These are phyloP conservation scores for Ancistrus triradiatus DNA, from an alignment of 2,113 vertebrate species.

Conservation along the genomic window DNA sequence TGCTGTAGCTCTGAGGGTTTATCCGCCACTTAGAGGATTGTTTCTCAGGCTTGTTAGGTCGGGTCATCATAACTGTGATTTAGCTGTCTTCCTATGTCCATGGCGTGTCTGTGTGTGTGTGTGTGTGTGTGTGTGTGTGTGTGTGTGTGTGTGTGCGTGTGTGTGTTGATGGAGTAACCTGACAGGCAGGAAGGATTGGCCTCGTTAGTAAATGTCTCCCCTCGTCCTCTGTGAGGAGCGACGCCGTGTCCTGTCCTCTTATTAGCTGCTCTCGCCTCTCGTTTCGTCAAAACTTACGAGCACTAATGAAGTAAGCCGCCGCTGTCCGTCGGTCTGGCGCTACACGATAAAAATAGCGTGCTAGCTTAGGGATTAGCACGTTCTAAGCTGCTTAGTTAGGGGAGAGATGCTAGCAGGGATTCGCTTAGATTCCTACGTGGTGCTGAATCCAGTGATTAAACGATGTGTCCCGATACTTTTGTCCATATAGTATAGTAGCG, in stretches of 20 bases:
- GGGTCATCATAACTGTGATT: conserved; percentile 37
- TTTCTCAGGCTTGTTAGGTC: conserved; percentile 16
- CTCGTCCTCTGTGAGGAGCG: conserved; percentile 10
- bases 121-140: neutral
- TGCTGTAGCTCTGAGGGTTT: conserved; percentile 3
- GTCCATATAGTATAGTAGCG: too few relatives aligned
- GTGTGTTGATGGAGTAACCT: conserved; percentile 33
- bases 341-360: too few relatives aligned
- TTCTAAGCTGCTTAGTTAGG: neutral
- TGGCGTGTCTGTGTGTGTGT: neutral
- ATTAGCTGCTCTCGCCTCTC: conserved; percentile 4
- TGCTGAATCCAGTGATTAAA: too few relatives aligned
- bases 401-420: too few relatives aligned
- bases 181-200: conserved; percentile 22
- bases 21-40: neutral
- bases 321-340: conserved; percentile 7
- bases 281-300: conserved; percentile 13
- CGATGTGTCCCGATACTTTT: too few relatives aligned
- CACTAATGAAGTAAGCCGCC: conserved; percentile 6
- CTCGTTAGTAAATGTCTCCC: conserved; percentile 42
- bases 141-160: too few relatives aligned
- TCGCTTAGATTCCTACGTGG: too few relatives aligned
- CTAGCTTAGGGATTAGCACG: neutral
- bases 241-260: conserved; percentile 11
- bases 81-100: conserved; percentile 16